Conservation (phyloP, 2,113 vertebrate genomes). For the Chloebia gouldiae region DNA sequence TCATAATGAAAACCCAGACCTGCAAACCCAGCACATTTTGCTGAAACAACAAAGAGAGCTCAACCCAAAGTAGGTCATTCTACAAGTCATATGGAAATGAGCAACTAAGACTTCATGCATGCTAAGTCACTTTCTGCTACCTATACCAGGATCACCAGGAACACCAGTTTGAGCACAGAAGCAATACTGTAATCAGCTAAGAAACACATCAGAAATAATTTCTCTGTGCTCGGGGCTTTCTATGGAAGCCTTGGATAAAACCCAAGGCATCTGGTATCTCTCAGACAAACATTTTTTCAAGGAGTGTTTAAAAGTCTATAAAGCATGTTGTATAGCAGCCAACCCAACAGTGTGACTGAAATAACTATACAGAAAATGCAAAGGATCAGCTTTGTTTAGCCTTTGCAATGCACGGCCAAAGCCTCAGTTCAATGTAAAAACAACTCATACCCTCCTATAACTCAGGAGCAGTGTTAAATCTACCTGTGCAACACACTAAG, state of each 20-base stretch:
- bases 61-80: slow-evolving; percentile 38
- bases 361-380: slow-evolving; percentile 4
- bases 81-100: slow-evolving; percentile 39
- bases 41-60: slow-evolving; percentile 18
- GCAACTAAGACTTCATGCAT: neutral
- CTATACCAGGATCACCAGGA: neutral
- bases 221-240: neutral
- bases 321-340: slow-evolving; percentile 1
- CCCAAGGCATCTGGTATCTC: slow-evolving; percentile 52
- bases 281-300: slow-evolving; percentile 28
- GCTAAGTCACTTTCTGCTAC: slow-evolving; percentile 8
- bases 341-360: neutral
- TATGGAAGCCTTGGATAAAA: slow-evolving; percentile 26
- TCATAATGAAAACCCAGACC: slow-evolving; percentile 12
- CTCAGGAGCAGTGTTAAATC: neutral
- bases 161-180: neutral
- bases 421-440: neutral
- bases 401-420: neutral
- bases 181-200: neutral
- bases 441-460: neutral
- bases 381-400: neutral
- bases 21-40: neutral
- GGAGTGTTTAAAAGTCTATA: neutral
- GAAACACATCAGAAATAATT: neutral
- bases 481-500: neutral